These are phyloP conservation scores for Bradypus variegatus DNA, from an alignment of 2,797 vertebrate species.

Conservation along the genomic window DNA sequence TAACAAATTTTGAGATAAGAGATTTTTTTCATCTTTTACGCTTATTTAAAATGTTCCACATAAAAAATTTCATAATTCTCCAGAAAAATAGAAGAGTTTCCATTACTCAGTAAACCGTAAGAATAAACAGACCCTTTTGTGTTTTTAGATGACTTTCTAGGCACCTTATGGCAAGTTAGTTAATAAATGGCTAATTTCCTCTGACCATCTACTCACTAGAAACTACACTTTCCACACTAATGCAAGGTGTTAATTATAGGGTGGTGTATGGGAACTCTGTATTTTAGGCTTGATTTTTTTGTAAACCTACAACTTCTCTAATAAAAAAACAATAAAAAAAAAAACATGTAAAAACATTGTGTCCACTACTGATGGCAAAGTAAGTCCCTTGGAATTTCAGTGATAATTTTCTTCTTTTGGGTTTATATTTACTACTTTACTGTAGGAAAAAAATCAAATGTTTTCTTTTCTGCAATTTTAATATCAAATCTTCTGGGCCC, in stretches of 20 bases:
- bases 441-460: background rate
- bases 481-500: background rate
- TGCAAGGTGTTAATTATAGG: no score
- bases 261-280: no score
- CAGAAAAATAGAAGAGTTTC: background rate
- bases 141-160: background rate
- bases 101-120: background rate
- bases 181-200: background rate
- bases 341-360: background rate
- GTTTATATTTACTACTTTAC: background rate
- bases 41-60: conserved; percentile 4
- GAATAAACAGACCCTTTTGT: background rate
- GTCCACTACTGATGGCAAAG: background rate
- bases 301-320: no score
- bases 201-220: background rate
- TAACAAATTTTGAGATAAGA: background rate
- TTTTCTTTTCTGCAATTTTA: background rate
- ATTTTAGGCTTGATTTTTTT: no score
- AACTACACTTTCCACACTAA: background rate
- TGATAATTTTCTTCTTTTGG: background rate
- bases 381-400: background rate
- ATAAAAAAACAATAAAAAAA: background rate
- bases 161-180: background rate
- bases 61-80: background rate
- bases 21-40: background rate